Evolutionary conservation across 1,140 invertebrate species (phyloP), one percentile per base, ranked within the genome.

Genomic region (Chrysomallon squamiferum): DNA sequence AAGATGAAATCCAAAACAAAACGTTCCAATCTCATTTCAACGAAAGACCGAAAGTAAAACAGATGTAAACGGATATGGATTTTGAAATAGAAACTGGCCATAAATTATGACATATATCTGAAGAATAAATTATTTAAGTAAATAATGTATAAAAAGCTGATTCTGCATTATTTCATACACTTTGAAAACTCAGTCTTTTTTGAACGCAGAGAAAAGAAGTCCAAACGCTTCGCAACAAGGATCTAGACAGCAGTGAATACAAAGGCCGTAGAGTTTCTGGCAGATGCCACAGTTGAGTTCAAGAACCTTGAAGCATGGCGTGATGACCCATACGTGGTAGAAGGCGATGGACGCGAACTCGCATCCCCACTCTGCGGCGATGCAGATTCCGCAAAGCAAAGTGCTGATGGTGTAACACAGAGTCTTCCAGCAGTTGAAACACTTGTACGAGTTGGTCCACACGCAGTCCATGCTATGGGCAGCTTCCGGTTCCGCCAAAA

Each of bases 401-500:
- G 69, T 41, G 90, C 87, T 0, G 45, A 91, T 76, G 1, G 89
- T 88, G 87, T 93, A 93, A 79, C 91, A 92, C 73, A 75, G 92
- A 92, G 15, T 88, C 88, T 90, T 89, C 3, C 91, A 89, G 47
- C 89, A 83, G 33, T 87, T 86, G 84, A 92, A 93, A 75, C 92
- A 92, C 45, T 88, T 86, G 70, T 88, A 88, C 65, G 91, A 91
- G 18, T 91, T 83, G 29, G 88, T 86, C 92, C 92, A 94, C 33
- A 91, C 91, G 77, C 91, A 92, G 79, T 92, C 90, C 2, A 90
- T 88, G 70, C 91, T 91, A 43, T 91, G 86, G 5, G 90, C 89
- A 2, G 90, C 90, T 62, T 92, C 90, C 6, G 92, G 92, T 83
- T 94, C 92, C 0, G 91, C 92, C 33, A 93, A 88, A 47, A 93